Evolutionary conservation across 2,888 invertebrate genomes (phyloP), one percentile per base, ranked within the genome.

Genomic region (Dynastes grantii): DNA sequence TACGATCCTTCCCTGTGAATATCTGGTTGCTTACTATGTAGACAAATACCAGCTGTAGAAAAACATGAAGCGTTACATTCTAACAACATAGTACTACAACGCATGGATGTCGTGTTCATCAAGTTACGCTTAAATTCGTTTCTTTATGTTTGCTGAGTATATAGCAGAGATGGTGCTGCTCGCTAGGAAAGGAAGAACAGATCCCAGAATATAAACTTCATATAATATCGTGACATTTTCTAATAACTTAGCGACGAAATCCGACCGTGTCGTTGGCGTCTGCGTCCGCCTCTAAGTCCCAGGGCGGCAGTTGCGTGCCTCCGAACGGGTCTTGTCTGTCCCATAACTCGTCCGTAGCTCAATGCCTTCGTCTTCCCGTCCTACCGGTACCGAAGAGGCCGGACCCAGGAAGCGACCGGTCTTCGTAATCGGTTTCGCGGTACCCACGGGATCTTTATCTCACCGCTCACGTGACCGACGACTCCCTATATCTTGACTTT

Each of bases 301-400:
- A 81, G 76, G 80, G 83, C 84, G 82, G 82, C 81, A 83, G 84
- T 86, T 85, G 85, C 85, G 83, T 84, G 85, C 83, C 83, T 82
- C 82, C 78, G 82, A 81, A 77, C 82, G 80, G 82, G 77, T 81
- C 81, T 80, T 81, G 73, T 45, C 80, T 83, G 83, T 83, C 83
- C 81, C 82, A 81, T 83, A 82, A 82, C 81, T 83, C 80, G 82
- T 81, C 79, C 67, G 55, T 9, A 45, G 61, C 73, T 75, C 61
- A 45, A 75, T 61, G 63, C 22, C 22, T 58, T 61, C 58, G 61
- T 45, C 61, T 45, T 61, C 76, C 73, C 58, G 63, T 78, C 16
- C 82, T 76, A 81, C 80, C 67, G 70, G 78, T 13, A 53, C 68
- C 51, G 63, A 29, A 29, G 29, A 51, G 51, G 29, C 51, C 73